Percentiles rank a stretch among this genome's conserved stretches.
phyloP scores from a whole-genome alignment of 2,113 vertebrate genomes.

The Alethe castanea region DNA sequence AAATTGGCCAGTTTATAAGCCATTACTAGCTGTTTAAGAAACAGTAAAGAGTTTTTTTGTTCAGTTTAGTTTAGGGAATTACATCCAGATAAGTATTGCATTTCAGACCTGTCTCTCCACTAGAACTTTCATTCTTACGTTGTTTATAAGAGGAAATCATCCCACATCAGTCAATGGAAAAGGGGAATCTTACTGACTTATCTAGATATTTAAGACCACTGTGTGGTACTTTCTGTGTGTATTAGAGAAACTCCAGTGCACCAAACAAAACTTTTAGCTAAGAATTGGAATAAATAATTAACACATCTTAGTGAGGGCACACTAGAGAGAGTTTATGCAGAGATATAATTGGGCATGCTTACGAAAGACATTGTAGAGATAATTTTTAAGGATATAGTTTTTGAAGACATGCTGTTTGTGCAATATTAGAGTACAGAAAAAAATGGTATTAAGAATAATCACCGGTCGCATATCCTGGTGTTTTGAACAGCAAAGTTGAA shows the following conservation, averaged over 20 bases:
- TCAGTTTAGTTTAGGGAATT: background rate
- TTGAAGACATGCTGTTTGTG: background rate
- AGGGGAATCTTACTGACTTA: background rate
- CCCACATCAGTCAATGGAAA: background rate
- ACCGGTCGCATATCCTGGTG: background rate
- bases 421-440: background rate
- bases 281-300: background rate
- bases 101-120: background rate
- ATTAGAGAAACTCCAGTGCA: background rate
- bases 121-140: background rate
- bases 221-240: background rate
- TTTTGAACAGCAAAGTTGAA: background rate
- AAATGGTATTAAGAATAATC: background rate
- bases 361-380: background rate
- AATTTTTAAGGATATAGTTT: background rate
- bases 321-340: background rate
- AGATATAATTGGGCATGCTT: background rate
- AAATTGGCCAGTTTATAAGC: background rate
- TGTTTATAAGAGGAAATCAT: background rate
- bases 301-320: background rate
- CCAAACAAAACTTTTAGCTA: background rate
- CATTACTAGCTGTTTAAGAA: background rate
- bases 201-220: background rate
- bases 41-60: background rate
- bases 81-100: background rate